Evolutionary conservation across 2,888 invertebrate genomes (phyloP).

Genomic region (Malthinus seriepunctatus): DNA sequence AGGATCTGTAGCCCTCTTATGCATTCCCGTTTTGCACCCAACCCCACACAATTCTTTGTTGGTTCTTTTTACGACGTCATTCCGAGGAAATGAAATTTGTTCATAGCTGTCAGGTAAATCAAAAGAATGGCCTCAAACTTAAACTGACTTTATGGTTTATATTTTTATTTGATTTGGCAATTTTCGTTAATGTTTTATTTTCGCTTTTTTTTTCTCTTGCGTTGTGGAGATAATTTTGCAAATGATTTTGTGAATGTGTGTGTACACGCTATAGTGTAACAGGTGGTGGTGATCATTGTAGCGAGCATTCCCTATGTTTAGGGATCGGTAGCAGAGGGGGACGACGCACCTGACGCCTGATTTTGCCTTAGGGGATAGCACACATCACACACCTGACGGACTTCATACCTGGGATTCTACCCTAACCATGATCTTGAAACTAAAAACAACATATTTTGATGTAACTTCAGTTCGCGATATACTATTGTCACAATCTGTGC

Average conservation of each 20-base stretch:
- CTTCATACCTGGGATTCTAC: slow-evolving; percentile 25
- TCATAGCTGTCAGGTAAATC: slow-evolving; percentile 53
- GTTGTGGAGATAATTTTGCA: slow-evolving; percentile 18
- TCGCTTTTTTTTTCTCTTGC: slow-evolving; percentile 7
- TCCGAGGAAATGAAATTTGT: slow-evolving; percentile 53
- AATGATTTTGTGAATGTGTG: slow-evolving; percentile 5
- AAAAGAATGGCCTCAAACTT: slow-evolving; percentile 45
- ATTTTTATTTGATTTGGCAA: slow-evolving; percentile 18
- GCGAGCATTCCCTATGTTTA: slow-evolving; percentile 5
- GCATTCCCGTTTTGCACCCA: slow-evolving; percentile 13
- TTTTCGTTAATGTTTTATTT: slow-evolving; percentile 17
- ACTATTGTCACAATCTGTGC: slow-evolving; percentile 6
- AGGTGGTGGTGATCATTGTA: slow-evolving; percentile 34
- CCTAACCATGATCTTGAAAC: slow-evolving; percentile 20
- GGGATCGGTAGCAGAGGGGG: slow-evolving; percentile 14
- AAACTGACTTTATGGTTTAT: slow-evolving; percentile 32
- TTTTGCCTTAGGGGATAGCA: slow-evolving; percentile 26
- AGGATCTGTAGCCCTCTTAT: slow-evolving; percentile 23
- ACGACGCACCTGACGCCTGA: slow-evolving; percentile 27
- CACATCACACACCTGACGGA: slow-evolving; percentile 31
- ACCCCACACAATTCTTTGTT: slow-evolving; percentile 39
- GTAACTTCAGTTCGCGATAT: slow-evolving; percentile 24
- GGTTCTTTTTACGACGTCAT: slow-evolving; percentile 52
- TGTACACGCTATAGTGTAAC: slow-evolving; percentile 33
- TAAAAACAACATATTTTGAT: slow-evolving; percentile 15